Evolutionary conservation across 2,888 invertebrate genomes (phyloP).

Genomic region (Ashinkailepas kermadecensis): DNA sequence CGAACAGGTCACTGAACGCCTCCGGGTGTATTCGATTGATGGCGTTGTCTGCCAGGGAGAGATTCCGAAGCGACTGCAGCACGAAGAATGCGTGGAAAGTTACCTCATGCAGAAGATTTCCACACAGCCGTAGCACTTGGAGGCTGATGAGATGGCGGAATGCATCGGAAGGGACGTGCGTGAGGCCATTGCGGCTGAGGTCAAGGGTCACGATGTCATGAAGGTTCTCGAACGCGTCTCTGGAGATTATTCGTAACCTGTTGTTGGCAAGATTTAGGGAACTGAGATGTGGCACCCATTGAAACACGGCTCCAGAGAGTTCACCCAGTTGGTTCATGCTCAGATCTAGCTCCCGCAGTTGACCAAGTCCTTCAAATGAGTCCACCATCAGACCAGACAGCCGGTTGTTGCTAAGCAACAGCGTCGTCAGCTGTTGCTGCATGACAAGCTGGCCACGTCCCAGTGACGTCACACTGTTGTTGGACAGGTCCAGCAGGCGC

Average conservation of each 20-base stretch:
- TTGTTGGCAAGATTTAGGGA: neutral
- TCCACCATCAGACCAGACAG: neutral
- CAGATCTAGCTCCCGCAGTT: neutral
- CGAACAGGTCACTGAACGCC: neutral
- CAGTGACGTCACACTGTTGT: neutral
- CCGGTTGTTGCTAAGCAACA: neutral
- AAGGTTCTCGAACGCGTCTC: neutral
- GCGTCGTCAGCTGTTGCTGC: neutral
- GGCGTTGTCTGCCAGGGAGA: neutral
- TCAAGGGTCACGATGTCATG: neutral
- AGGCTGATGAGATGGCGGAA: neutral
- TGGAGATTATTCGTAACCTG: neutral
- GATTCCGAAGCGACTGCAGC: neutral
- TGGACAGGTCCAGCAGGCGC: neutral
- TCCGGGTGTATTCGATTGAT: neutral
- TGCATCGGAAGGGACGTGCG: neutral
- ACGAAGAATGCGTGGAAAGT: conserved; percentile 4
- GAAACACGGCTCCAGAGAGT: neutral
- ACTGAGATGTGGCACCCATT: neutral
- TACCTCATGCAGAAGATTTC: neutral
- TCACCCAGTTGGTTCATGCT: neutral
- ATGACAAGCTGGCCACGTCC: neutral
- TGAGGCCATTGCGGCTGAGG: neutral
- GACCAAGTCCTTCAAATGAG: neutral
- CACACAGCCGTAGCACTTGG: neutral